Base-by-base conservation (phyloP, 2,888 invertebrate species). In the Mesoligia furuncula region DNA sequence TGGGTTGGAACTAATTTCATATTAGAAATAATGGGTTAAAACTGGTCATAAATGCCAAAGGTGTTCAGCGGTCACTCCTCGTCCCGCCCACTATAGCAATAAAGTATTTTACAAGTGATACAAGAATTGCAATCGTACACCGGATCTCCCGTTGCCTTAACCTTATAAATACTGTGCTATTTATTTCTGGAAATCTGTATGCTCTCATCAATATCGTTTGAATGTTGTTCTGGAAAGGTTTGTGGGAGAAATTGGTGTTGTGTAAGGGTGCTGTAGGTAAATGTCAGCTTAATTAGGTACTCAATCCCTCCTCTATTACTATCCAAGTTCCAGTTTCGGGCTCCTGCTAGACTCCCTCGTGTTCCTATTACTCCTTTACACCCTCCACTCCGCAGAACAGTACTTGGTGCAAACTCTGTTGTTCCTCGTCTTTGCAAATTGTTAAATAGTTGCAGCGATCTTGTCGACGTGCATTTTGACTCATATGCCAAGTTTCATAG, bases 31-130 rank as follows among this genome's bases (percentile, higher is more conserved):
- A 78, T 81, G 78, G 66, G 39, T 61, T 62, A 68, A 75, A 85
- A 74, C 65, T 79, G 76, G 61, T 71, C 66, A 76, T 88, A 87
- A 90, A 89, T 88, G 87, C 88, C 84, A 89, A 90, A 88, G 87
- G 87, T 87, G 84, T 74, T 75, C 84, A 89, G 77, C 78, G 88
- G 87, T 91, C 92, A 93, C 86, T 92, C 81, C 89, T 80, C 83
- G 79, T 54, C 75, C 84, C 73, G 65, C 87, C 85, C 84, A 93
- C 91, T 93, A 89, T 87, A 92, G 93, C 96, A 96, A 96, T 96
- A 96, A 96, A 96, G 95, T 95, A 96, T 96, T 95, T 95, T 95
- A 95, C 96, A 96, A 96, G 96, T 96, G 96, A 96, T 96, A 96
- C 95, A 94, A 95, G 95, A 95, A 94, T 73, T 73, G 57, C 93